phyloP scores from a whole-genome alignment of 2,113 vertebrate species.

The Toxotes chatareus region DNA sequence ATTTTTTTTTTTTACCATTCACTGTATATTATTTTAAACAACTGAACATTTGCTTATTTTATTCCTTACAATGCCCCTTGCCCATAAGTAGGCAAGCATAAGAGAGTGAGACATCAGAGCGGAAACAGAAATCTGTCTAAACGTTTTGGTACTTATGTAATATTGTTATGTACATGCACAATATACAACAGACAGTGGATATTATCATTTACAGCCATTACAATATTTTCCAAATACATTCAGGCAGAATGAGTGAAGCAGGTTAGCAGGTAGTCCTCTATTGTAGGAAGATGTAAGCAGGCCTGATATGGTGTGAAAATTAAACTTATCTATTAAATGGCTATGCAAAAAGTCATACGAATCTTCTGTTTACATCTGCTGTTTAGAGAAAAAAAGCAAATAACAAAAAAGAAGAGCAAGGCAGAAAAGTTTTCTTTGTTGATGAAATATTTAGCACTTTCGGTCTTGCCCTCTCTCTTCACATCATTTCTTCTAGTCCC shows the following conservation, averaged over 20 bases:
- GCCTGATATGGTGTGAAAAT: neutral
- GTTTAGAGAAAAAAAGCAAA: neutral
- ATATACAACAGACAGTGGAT: neutral
- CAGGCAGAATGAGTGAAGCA: neutral
- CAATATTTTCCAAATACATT: neutral
- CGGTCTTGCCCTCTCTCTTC: neutral
- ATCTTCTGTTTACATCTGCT: neutral
- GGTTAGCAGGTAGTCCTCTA: neutral
- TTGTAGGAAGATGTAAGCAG: neutral
- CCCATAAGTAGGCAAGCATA: neutral
- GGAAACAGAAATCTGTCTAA: neutral
- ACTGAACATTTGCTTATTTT: too few species aligned
- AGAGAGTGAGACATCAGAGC: neutral
- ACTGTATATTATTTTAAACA: neutral
- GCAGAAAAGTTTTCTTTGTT: constrained; percentile 1
- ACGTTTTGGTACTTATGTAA: neutral
- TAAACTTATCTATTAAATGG: neutral
- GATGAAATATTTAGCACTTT: constrained; percentile 22
- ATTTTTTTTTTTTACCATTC: neutral
- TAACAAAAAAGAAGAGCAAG: neutral
- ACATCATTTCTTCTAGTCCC: constrained; percentile 3
- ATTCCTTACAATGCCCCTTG: neutral
- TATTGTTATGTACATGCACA: constrained; percentile 21
- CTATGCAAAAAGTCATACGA: neutral
- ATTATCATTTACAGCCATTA: neutral